Percentiles rank a stretch among this genome's conserved stretches.
Conservation (phyloP, 2,113 vertebrate genomes). For the Oriolus oriolus region DNA sequence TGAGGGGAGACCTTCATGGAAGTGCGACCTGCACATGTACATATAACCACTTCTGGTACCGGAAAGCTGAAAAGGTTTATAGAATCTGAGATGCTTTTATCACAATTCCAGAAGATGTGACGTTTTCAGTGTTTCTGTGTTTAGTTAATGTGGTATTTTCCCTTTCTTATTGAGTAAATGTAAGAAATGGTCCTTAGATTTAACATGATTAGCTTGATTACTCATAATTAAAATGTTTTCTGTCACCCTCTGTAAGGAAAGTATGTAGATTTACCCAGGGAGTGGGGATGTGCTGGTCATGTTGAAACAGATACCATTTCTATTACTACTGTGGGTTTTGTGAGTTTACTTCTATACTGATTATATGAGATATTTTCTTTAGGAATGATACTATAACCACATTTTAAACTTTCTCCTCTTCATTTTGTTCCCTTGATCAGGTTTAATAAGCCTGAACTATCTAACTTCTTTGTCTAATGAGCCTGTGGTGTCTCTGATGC, state of each 20-base stretch:
- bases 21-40: accelerated
- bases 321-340: background rate
- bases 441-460: background rate
- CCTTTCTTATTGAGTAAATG: background rate
- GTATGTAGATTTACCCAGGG: background rate
- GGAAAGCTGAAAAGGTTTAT: background rate
- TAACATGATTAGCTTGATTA: background rate
- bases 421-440: background rate
- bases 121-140: background rate
- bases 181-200: background rate
- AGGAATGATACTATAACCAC: background rate
- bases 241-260: background rate
- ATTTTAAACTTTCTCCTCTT: background rate
- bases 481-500: background rate
- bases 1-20: background rate
- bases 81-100: background rate
- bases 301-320: background rate
- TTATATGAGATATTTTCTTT: background rate
- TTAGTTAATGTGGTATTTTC: background rate
- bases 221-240: slow-evolving; percentile 4
- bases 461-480: background rate
- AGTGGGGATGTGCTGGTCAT: background rate
- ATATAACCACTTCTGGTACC: background rate
- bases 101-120: background rate
- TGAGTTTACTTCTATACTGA: background rate